Conservation (phyloP, 2,113 vertebrate species). For the Anolis carolinensis region DNA sequence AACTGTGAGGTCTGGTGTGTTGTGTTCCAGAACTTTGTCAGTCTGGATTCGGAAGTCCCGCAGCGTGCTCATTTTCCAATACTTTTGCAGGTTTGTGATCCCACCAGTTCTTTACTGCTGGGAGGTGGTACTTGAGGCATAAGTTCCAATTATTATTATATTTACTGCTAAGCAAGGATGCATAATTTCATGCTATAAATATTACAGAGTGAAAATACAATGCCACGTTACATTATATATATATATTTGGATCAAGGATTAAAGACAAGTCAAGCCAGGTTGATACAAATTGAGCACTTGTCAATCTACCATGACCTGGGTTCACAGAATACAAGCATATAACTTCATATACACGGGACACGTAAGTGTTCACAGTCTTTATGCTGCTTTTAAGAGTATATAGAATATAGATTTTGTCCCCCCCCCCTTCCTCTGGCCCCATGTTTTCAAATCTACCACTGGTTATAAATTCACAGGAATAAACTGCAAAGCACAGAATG, state of each 20-base stretch:
- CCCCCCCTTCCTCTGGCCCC: neutral
- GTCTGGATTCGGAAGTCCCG: no score
- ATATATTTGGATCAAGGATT: no score
- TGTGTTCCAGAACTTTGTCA: no score
- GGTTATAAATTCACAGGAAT: constrained; percentile 65
- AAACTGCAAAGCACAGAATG: constrained; percentile 61
- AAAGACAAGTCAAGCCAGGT: no score
- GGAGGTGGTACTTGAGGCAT: no score
- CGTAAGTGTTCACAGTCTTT: neutral
- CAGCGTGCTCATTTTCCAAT: no score
- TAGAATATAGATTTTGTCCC: constrained; percentile 33
- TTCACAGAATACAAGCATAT: neutral
- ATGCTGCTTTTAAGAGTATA: constrained; percentile 18
- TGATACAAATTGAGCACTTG: neutral
- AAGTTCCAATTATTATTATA: no score
- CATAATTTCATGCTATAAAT: neutral
- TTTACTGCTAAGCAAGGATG: neutral
- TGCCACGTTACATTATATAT: neutral
- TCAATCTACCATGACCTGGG: neutral
- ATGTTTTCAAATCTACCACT: constrained; percentile 64
- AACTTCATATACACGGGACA: neutral
- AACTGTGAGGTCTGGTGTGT: no score
- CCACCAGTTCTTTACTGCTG: no score
- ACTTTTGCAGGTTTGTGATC: no score
- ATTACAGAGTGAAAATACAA: neutral